phyloP scores from a whole-genome alignment of 2,797 vertebrate genomes.

The Ceyx erithaca region DNA sequence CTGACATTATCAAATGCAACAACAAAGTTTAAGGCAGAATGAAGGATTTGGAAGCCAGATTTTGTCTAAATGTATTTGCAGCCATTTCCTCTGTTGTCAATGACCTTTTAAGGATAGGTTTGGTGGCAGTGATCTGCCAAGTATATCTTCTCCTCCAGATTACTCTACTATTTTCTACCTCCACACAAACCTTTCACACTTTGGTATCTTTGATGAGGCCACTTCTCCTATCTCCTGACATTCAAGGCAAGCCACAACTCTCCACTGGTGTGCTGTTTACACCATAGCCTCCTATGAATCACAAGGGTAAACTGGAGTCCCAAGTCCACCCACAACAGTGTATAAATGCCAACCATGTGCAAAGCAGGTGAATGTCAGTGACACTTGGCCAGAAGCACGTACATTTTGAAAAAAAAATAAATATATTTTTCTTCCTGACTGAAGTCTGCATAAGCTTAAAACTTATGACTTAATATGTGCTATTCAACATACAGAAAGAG shows the following conservation, averaged over 20 bases:
- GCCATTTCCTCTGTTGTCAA: neutral
- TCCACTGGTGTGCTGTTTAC: neutral
- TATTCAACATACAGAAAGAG: neutral
- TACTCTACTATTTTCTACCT: neutral
- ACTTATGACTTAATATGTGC: neutral
- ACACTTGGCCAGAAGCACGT: neutral
- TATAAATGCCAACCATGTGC: neutral
- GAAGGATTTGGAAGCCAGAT: neutral
- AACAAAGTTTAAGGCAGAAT: neutral
- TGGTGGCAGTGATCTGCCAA: neutral
- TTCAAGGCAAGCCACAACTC: neutral
- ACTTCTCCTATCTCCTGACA: neutral
- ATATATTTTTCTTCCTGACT: neutral
- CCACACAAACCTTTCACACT: neutral
- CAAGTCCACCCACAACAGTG: neutral
- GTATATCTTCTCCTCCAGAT: neutral
- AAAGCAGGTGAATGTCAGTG: neutral
- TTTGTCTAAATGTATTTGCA: neutral
- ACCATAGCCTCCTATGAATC: neutral
- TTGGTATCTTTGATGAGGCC: neutral
- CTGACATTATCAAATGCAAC: neutral
- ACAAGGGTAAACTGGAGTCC: neutral
- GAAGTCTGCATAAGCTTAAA: neutral
- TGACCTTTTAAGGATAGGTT: neutral
- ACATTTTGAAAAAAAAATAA: neutral